Base-by-base conservation (phyloP, 2,113 vertebrate species). In the Cyanistes caeruleus region DNA sequence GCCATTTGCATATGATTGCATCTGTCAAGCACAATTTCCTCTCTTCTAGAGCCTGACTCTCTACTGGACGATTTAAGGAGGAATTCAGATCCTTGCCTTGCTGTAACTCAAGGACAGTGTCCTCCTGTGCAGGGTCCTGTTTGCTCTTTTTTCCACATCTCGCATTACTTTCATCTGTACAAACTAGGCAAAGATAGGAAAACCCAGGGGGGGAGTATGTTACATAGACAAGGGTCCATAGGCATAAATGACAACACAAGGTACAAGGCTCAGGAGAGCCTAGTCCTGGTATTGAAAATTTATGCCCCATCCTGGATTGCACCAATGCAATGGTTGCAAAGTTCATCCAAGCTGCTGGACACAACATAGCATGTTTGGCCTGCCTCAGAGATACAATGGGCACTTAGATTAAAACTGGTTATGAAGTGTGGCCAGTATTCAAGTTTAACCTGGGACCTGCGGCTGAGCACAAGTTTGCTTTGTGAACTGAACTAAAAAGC, bases 1-100 rank as follows among this genome's bases (percentile, higher is more conserved):
- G 67, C 95, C 97, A 99, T 99, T 99, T 99, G 98, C 98, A 99
- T 99, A 98, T 98, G 98, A 98, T 98, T 98, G 98, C 98, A 97
- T 98, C 96, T 98, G 98, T 94, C 97, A 98, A 98, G 97, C 97
- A 97, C 96, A 97, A 96, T 97, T 97, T 97, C 95, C 91, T 97
- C 89, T 95, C 93, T 96, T 97, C 83, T 95, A 97, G 95, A 91
- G 94, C 90, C 91, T 91, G 94, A 96, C 92, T 96, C 87, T n/a
- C 7, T 65, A 87, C 80, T 82, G 94, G 91, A 92, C 90, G 72
- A 97, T 97, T 97, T 97, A 97, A 97, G 97, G 97, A 98, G 97
- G 95, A 97, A 97, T 97, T 93, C 84, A 80, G 58, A 90, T 65
- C 76, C 59, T 39, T 95, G 88, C 44, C 85, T 96, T 68, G 44